phyloP scores from a whole-genome alignment of 1,140 invertebrate genomes.

The Asobara japonica region DNA sequence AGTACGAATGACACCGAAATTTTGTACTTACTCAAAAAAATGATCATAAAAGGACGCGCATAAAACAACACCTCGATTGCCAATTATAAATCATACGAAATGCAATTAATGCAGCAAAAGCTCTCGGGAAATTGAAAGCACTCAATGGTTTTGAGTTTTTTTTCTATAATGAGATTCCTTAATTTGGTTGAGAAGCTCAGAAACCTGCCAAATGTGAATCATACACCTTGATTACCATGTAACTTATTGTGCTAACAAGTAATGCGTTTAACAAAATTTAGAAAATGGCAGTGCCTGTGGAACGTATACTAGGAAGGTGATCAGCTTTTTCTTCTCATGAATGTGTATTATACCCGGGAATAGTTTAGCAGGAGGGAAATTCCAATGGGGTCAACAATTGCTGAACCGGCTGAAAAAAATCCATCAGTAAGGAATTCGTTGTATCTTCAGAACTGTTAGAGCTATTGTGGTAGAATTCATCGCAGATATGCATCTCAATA shows the following conservation, averaged over 20 bases:
- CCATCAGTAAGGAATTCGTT: neutral
- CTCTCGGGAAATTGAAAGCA: no score
- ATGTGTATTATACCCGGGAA: neutral
- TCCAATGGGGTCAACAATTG: neutral
- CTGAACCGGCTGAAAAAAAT: neutral
- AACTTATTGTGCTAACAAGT: neutral
- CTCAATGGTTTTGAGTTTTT: no score
- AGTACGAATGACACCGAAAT: no score
- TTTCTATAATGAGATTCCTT: no score
- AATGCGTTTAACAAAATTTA: neutral
- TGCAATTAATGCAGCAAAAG: no score
- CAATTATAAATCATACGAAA: no score
- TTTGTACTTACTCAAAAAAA: no score
- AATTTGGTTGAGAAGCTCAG: no score
- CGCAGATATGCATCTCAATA: no score
- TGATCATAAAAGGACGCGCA: no score
- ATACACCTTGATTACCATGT: neutral
- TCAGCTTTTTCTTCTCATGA: neutral
- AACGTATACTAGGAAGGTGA: neutral
- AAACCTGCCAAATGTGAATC: neutral
- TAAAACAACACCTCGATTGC: no score
- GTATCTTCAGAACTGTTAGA: neutral
- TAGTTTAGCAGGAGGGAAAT: neutral
- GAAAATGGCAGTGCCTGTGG: neutral
- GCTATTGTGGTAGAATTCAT: neutral